Percentiles rank a stretch among this genome's conserved stretches.
These are phyloP conservation scores for Deilephila elpenor DNA, from an alignment of 2,888 invertebrate genomes.

Conservation along the genomic window DNA sequence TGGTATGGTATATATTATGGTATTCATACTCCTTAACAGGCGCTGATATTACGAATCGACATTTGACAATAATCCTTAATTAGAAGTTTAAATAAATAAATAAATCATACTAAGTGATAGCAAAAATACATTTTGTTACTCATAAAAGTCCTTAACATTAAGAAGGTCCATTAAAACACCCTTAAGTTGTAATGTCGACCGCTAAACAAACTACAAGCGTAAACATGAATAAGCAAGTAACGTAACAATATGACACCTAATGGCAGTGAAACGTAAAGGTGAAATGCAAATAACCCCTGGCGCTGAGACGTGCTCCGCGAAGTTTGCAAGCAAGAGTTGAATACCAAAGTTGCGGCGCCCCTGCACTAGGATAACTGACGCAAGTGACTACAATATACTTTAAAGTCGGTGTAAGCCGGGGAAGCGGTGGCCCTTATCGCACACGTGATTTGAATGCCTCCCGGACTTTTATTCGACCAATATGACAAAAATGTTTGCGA, in stretches of 20 bases:
- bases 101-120: too few relatives aligned
- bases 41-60: too few relatives aligned
- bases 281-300: slow-evolving; percentile 73
- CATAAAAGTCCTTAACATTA: background rate
- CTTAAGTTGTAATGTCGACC: background rate
- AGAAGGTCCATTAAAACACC: background rate
- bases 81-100: too few relatives aligned
- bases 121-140: too few relatives aligned
- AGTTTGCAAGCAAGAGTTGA: slow-evolving; percentile 67
- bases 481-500: slow-evolving; percentile 73
- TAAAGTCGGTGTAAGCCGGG: slow-evolving; percentile 69
- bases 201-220: slow-evolving; percentile 14
- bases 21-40: too few relatives aligned
- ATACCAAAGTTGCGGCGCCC: slow-evolving; percentile 63
- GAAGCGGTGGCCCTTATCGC: slow-evolving; percentile 72
- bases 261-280: slow-evolving; percentile 67
- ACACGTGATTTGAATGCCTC: slow-evolving; percentile 71
- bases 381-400: slow-evolving; percentile 72
- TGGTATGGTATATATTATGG: too few relatives aligned
- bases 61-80: too few relatives aligned
- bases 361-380: slow-evolving; percentile 61
- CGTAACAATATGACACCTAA: slow-evolving; percentile 54
- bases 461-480: slow-evolving; percentile 69
- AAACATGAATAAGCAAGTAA: slow-evolving; percentile 23
- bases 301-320: slow-evolving; percentile 68